Base-by-base conservation (phyloP, 1,140 invertebrate species). In the Pogonomyrmex barbatus region DNA sequence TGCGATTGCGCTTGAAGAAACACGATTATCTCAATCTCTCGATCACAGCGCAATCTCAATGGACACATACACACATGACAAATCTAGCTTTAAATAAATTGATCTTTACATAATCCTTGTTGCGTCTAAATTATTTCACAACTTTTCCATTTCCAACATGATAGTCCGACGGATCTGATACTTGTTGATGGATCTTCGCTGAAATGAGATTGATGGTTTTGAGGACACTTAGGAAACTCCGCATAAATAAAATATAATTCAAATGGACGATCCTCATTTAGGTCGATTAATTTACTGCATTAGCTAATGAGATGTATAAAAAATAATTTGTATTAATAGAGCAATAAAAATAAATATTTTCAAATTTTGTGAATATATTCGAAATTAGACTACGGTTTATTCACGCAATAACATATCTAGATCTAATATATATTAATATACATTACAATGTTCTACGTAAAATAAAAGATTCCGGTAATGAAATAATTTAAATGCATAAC, bases 41-140 rank as follows among this genome's bases (percentile, higher is more conserved):
- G n/a, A 75, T 56, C 14, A 12, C 4, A 63, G 14, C 42, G 5
- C 24, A 24, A 62, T 77, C 9, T 14, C 17, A n/a, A 24, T 24
- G 24, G 24, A 24, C 24, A 62, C 1, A 33, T 14, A 39, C 24
- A 76, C 39, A 54, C 4, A 68, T 68, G n/a, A 45, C 39, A 42
- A 47, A 39, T 8, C 10, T 76, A 84, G 42, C 5, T 50, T 24
- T 62, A 76, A 84, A 84, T 84, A 84, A 84, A 84, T 54, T 62
- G 3, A 84, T 50, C 6, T 76, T 76, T 63, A 24, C 2, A 30
- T 70, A 56, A 81, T 70, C 12, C 24, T 39, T 30, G 5, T 36
- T 14, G 14, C 39, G 24, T 65, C 1, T 50, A 50, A 62, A 12
- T 77, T 45, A 62, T n/a, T 39, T 0, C 42, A 24, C 14, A 12